Evolutionary conservation across 2,113 vertebrate species (phyloP).

Genomic region (Antigone vipio): DNA sequence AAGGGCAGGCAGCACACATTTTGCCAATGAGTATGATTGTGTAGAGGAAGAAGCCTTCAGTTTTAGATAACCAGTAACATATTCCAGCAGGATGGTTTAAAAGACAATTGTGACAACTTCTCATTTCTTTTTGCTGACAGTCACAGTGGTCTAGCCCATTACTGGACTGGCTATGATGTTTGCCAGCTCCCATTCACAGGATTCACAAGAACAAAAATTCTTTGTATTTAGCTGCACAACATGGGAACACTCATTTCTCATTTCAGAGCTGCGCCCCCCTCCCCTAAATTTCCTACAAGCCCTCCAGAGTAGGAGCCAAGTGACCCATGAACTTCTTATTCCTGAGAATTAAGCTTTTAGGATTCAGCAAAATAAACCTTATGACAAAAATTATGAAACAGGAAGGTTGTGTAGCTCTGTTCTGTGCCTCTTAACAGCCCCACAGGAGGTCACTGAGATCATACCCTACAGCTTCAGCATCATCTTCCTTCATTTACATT

Average conservation of each 20-base stretch:
- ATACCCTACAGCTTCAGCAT: not conserved
- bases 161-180: not conserved
- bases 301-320: not conserved
- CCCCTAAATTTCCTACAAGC: not conserved
- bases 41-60: not conserved
- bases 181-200: not conserved
- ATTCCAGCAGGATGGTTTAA: not conserved
- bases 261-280: not conserved
- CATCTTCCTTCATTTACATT: slow-evolving; percentile 28
- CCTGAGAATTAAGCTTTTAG: not conserved
- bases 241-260: not conserved
- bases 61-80: not conserved
- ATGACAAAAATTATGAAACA: not conserved
- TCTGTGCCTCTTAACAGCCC: not conserved
- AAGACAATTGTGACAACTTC: not conserved
- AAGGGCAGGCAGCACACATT: not conserved
- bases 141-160: not conserved
- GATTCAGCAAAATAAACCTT: not conserved
- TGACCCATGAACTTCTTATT: not conserved
- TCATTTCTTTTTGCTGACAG: not conserved
- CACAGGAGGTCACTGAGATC: not conserved
- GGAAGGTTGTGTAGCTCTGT: not conserved
- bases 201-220: not conserved
- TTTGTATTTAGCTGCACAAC: not conserved
- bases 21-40: not conserved